Evolutionary conservation across 2,888 invertebrate genomes (phyloP), one percentile per base, ranked within the genome.

Genomic region (Eristalis intricaria): DNA sequence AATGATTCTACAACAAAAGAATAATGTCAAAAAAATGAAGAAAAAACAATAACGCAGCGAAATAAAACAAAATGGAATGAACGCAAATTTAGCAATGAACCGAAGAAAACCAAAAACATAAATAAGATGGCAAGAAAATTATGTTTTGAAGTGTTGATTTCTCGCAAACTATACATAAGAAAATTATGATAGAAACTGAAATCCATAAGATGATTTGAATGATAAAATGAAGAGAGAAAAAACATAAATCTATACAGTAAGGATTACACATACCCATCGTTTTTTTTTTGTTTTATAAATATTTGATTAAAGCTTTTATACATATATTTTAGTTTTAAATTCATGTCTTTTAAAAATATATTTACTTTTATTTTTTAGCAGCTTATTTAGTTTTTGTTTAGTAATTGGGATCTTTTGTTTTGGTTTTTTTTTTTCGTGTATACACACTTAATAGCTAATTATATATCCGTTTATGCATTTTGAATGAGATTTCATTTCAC

Each of bases 201-300:
- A 15, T 29, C 50, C 23, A 63, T 75, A n/a, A 73, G 50, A 81
- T 65, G 63, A 19, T 50, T 5, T 65, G 61, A 68, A 63, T 81
- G 22, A 56, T n/a, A 13, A 40, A 82, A 43, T 74, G 43, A 11
- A 23, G 38, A 82, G 73, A 29, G 56, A 22, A 15, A 75, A 13
- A 79, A 19, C 64, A 35, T 32, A 73, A 64, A 78, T 61, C 11
- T 78, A 69, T 74, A 66, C 19, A 50, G 75, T 75, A 83, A 64
- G 76, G 61, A 87, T 87, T 87, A 87, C 87, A 87, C 87, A 87
- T 87, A 87, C 87, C 87, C 87, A 87, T 87, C 84, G 75, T 76
- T 84, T 81, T 86, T 69, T 76, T 80, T 81, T 86, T 69, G 43
- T 66, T 74, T 73, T 80, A 83, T 26, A 26, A 60, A 60, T 60